A percentile compares a stretch with the other conserved stretches of the same genome.
These are phyloP conservation scores for Dendrocopos noguchii DNA, from an alignment of 2,113 vertebrate species.

Conservation along the genomic window DNA sequence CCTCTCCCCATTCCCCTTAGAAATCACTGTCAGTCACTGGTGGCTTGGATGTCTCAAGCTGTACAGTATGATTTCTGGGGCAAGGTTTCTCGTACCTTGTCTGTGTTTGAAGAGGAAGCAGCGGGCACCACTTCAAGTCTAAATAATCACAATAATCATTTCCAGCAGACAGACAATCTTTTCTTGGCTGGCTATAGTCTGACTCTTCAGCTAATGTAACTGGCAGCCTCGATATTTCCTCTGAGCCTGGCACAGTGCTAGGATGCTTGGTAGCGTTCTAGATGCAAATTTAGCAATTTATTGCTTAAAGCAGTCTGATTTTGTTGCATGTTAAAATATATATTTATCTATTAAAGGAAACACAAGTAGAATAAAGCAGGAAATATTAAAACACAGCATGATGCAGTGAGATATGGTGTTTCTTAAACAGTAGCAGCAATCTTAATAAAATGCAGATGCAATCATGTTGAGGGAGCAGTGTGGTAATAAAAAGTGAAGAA, in stretches of 20 bases:
- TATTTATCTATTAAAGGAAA: constrained; percentile 52
- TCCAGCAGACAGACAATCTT: constrained; percentile 46
- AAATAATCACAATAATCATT: constrained; percentile 52
- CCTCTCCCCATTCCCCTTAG: neutral
- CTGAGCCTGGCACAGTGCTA: constrained; percentile 31
- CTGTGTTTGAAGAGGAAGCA: constrained; percentile 8
- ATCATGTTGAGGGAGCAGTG: neutral
- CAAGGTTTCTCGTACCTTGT: constrained; percentile 12
- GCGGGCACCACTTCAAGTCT: constrained; percentile 26
- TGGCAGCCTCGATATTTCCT: constrained; percentile 50
- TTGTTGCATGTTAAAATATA: constrained; percentile 42
- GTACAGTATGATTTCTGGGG: neutral
- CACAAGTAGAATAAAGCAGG: constrained; percentile 17
- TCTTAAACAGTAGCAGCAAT: constrained; percentile 22
- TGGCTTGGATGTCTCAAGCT: neutral
- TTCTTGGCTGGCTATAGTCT: constrained; percentile 18
- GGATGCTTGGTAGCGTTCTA: constrained; percentile 25
- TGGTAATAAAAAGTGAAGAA: constrained; percentile 48
- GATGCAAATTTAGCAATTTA: constrained; percentile 63
- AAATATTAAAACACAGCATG: constrained; percentile 58
- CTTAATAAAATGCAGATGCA: constrained; percentile 54
- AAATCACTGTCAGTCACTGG: neutral
- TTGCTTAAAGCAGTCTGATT: constrained; percentile 50
- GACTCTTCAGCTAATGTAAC: constrained; percentile 37
- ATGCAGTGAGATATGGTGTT: constrained; percentile 4